Percentiles rank a stretch among this genome's conserved stretches.
Conservation (phyloP, 2,888 invertebrate species). For the Polymixis flavicincta region DNA sequence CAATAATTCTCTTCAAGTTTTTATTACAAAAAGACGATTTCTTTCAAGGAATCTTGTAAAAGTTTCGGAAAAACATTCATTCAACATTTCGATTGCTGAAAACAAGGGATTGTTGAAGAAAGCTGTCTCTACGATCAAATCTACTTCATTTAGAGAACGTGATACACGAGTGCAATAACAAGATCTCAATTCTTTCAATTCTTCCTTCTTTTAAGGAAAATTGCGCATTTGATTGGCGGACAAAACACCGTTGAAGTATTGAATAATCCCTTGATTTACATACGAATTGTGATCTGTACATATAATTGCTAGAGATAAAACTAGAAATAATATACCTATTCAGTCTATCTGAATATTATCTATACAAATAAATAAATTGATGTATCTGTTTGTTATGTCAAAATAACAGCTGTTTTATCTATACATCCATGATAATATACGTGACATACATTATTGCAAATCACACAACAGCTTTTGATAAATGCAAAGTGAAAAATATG, state of each 20-base stretch:
- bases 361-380: not conserved
- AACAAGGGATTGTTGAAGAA: conserved; percentile 51
- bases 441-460: too few relatives aligned
- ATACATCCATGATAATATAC: too few relatives aligned
- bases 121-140: conserved; percentile 48
- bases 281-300: conserved; percentile 25
- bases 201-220: conserved; percentile 38
- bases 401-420: too few relatives aligned
- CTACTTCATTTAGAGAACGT: conserved; percentile 56
- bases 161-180: conserved; percentile 53
- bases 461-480: too few relatives aligned
- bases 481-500: too few relatives aligned
- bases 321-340: not conserved
- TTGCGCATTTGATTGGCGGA: conserved; percentile 18
- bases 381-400: too few relatives aligned
- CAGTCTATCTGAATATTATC: not conserved
- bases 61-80: conserved; percentile 28
- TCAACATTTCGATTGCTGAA: conserved; percentile 11
- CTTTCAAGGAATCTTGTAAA: conserved; percentile 3
- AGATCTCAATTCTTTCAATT: conserved; percentile 41
- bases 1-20: conserved; percentile 8
- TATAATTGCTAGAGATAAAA: not conserved
- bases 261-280: conserved; percentile 37
- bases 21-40: not conserved
- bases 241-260: conserved; percentile 13